Base-by-base conservation (phyloP, 2,888 invertebrate genomes). In the Nomada ferruginata region DNA sequence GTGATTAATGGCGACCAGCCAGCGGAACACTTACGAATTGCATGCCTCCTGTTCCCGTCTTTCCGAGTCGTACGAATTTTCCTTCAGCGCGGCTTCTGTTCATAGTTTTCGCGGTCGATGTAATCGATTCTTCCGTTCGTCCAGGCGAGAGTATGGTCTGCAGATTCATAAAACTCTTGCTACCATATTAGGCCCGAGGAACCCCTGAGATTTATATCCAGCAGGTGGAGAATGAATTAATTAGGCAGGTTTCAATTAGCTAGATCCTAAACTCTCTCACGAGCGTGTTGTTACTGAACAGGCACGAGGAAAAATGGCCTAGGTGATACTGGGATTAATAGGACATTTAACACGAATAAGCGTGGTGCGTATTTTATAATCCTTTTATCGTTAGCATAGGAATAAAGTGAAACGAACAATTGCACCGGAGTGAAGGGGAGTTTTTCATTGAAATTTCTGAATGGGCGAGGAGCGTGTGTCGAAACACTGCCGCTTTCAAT, bases 1-100 rank as follows among this genome's bases (percentile, higher is more conserved):
- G 78, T 86, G 82, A 82, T 84, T 89, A 84, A 88, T 86, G 78
- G 57, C 52, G 20, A 66, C 63, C 68, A 63, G 53, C 57, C 65
- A 61, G 50, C 53, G 55, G 53, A 18, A 36, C 23, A 69, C 77
- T 66, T 74, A 79, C 74, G 66, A 52, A 75, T 82, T 68, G 20
- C 68, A 10, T 4, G 53, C 36, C 9, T 18, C 42, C 42, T 23
- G 36, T 5, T 20, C 53, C 15, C 23, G 50, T 26, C 47, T n/a
- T 20, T 23, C 15, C 57, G 42, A 20, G 36, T 26, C 9, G 47
- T 26, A n/a, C 60, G 42, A 26, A 26, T 1, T 18, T 10, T 2
- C 20, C 1, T n/a, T 50, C 36, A 36, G 11, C 52, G 65, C 64
- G 20, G n/a, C 7, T 15, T 9, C 36, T 47, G 47, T 11, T 50